Percentiles rank a stretch among this genome's conserved stretches.
These are phyloP conservation scores for Caenorhabditis wallacei DNA, from an alignment of 2,888 invertebrate species.

Conservation along the genomic window DNA sequence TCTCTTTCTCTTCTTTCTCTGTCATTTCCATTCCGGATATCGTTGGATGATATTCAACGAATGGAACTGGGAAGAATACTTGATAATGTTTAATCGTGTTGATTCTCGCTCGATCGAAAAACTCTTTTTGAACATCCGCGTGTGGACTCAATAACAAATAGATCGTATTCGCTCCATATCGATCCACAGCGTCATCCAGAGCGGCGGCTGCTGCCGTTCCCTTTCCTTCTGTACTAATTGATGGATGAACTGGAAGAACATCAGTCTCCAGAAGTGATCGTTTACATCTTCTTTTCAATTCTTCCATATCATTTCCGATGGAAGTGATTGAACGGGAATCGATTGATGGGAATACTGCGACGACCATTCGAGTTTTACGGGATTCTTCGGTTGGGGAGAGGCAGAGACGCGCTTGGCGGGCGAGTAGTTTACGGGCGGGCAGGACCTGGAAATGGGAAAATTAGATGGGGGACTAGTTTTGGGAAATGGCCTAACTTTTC, in stretches of 20 bases:
- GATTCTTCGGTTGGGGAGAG: slow-evolving; percentile 86
- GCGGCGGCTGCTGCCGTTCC: slow-evolving; percentile 72
- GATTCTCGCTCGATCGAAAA: slow-evolving; percentile 95
- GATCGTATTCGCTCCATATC: slow-evolving; percentile 80
- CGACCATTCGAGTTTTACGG: slow-evolving; percentile 77
- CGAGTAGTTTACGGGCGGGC: slow-evolving; percentile 88
- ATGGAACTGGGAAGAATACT: slow-evolving; percentile 93
- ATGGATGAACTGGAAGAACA: slow-evolving; percentile 72
- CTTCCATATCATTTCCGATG: slow-evolving; percentile 78
- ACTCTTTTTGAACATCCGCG: slow-evolving; percentile 89
- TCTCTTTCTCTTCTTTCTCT: slow-evolving; percentile 66
- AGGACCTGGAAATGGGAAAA: slow-evolving; percentile 77
- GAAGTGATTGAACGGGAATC: slow-evolving; percentile 72
- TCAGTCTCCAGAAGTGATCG: slow-evolving; percentile 77
- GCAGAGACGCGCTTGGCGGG: slow-evolving; percentile 88
- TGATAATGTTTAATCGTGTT: slow-evolving; percentile 93
- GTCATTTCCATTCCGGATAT: slow-evolving; percentile 82
- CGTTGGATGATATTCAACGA: slow-evolving; percentile 91
- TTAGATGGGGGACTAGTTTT: not conserved
- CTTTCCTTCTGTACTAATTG: slow-evolving; percentile 38
- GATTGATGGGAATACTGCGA: slow-evolving; percentile 74
- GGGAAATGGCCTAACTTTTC: no score
- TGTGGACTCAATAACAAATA: slow-evolving; percentile 80
- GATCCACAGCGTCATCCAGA: slow-evolving; percentile 81
- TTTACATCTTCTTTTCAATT: slow-evolving; percentile 80